Evolutionary conservation across 2,888 invertebrate genomes (phyloP), one percentile per base, ranked within the genome.

Genomic region (Trissonchulus latispiculum): DNA sequence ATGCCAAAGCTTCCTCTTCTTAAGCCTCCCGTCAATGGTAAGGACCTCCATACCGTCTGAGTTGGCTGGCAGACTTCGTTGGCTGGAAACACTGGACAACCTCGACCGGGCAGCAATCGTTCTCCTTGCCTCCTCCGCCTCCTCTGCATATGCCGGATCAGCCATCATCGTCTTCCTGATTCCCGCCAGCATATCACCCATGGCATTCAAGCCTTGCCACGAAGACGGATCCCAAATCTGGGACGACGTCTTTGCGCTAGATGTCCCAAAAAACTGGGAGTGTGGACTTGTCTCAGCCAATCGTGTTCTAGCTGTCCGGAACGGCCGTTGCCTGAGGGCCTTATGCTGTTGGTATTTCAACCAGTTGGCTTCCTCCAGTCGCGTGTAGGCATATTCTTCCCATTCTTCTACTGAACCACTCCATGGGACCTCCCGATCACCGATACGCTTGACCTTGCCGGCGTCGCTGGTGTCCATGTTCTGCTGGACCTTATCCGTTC

Each of bases 271-370:
- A n/a, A 8, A 59, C 2, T 3, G 3, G n/a, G 29, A 48, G 2
- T 2, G 2, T 2, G 29, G 29, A 2, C 32, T 37, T 23, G 15
- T 23, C n/a, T 59, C 71, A 15, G 37, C 71, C 2, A 70, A 8
- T 35, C n/a, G 59, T 28, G 59, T n/a, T 28, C n/a, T 3, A 28
- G 36, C n/a, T 15, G 71, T 59, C 3, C 32, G 3, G n/a, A 61
- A 23, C n/a, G 61, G 59, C 2, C 8, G 3, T 8, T 62, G 2
- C n/a, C 71, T 2, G 23, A 61, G 48, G 3, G 3, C 48, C 23
- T 48, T 28, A 36, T 70, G 8, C 71, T 70, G 71, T 28, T 28
- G 61, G 59, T 70, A 70, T 31, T 70, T 70, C 2, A 2, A 28
- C n/a, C 2, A 2, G 32, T 59, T 70, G n/a, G n/a, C 71, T 8